A percentile compares a stretch with the other conserved stretches of the same genome.
Conservation (phyloP, 1,140 invertebrate species). For the Forficula auricularia region DNA sequence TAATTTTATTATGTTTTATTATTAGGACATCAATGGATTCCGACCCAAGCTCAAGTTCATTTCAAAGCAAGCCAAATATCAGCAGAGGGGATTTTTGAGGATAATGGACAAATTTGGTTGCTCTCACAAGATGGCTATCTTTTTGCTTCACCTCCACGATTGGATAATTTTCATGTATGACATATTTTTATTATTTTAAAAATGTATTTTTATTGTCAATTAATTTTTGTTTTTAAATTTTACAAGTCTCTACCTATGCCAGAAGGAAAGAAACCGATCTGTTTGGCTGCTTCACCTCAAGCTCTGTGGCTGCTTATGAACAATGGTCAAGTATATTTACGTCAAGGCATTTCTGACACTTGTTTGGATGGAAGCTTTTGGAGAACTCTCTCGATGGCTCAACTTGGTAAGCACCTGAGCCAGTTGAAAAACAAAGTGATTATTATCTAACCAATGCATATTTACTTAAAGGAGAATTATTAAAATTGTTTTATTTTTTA, state of each 20-base stretch:
- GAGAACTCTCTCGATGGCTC: conserved; percentile 26
- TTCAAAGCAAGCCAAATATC: conserved; percentile 16
- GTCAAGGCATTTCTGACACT: conserved; percentile 25
- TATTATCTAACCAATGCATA: no score
- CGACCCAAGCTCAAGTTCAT: no score
- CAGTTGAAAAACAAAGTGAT: no score
- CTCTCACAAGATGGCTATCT: conserved; percentile 25
- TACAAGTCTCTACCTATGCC: conserved; percentile 17
- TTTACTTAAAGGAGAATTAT: neutral
- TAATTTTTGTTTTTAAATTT: conserved; percentile 1
- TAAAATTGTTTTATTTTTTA: neutral
- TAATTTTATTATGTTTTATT: neutral
- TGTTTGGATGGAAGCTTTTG: conserved; percentile 26
- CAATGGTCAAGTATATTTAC: conserved; percentile 26
- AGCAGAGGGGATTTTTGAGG: conserved; percentile 23
- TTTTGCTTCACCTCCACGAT: conserved; percentile 20
- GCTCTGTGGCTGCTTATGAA: conserved; percentile 30
- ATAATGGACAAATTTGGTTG: conserved; percentile 28
- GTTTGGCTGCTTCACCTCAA: conserved; percentile 23
- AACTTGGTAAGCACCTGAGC: conserved; percentile 28
- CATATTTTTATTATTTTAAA: neutral
- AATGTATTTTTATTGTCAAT: no score
- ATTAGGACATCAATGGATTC: conserved; percentile 28
- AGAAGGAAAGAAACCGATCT: conserved; percentile 18
- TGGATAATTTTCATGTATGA: conserved; percentile 14